phyloP scores from a whole-genome alignment of 2,888 invertebrate species.

The Erebia epiphron region DNA sequence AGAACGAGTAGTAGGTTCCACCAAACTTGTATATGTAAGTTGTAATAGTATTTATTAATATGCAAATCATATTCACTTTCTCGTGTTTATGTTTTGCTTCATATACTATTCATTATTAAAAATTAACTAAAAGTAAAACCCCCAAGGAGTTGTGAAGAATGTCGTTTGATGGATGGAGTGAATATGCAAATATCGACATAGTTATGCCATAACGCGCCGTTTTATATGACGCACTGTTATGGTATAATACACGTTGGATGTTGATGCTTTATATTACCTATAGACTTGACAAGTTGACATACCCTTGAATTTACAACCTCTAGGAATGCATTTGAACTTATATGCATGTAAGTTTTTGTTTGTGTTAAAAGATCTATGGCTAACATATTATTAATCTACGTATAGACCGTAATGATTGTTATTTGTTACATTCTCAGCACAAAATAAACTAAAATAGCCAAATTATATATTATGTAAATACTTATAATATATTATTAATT shows the following conservation, averaged over 20 bases:
- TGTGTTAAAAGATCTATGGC: background rate
- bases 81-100: conserved; percentile 3
- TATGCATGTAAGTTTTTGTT: background rate
- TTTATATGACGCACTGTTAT: conserved; percentile 28
- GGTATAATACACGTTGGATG: conserved; percentile 26
- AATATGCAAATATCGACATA: conserved; percentile 36
- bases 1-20: background rate
- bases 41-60: conserved; percentile 10
- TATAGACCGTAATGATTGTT: too few species aligned
- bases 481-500: too few species aligned
- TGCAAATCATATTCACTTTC: conserved; percentile 18
- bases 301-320: conserved; percentile 5
- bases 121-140: conserved; percentile 27
- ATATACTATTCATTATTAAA: conserved; percentile 18
- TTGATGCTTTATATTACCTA: background rate
- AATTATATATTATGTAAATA: too few species aligned
- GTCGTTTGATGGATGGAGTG: conserved; percentile 23
- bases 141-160: conserved; percentile 21
- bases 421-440: too few species aligned
- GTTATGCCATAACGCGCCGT: conserved; percentile 22
- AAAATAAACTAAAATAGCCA: too few species aligned
- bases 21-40: background rate
- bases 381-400: too few species aligned
- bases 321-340: background rate
- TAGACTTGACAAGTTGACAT: conserved; percentile 3